These are phyloP conservation scores for Bovichtus variegatus DNA, from an alignment of 2,797 vertebrate genomes.

Conservation along the genomic window DNA sequence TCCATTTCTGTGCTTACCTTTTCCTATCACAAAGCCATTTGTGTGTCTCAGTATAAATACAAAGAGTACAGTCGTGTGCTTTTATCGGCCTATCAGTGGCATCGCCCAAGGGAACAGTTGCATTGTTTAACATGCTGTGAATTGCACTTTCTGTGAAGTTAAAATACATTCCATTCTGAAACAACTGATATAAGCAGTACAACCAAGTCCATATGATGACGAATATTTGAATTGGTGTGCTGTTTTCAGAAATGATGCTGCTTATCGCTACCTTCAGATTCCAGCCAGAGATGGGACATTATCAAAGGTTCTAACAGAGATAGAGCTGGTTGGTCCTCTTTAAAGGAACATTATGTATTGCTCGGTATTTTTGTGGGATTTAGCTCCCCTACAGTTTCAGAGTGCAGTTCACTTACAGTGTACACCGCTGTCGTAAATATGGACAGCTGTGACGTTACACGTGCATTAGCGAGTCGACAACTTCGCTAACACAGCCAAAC, in stretches of 20 bases:
- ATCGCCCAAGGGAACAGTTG: not conserved
- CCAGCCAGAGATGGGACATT: not conserved
- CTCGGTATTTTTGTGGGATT: too few relatives aligned
- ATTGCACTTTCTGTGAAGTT: not conserved
- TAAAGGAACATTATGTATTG: too few relatives aligned
- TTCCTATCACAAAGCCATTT: not conserved
- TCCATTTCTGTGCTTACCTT: not conserved
- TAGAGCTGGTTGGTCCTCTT: not conserved
- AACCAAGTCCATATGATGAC: not conserved
- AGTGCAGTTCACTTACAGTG: too few relatives aligned
- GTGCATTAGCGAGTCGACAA: too few relatives aligned
- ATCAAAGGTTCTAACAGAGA: not conserved
- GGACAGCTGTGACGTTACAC: too few relatives aligned
- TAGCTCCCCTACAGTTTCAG: too few relatives aligned
- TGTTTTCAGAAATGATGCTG: not conserved
- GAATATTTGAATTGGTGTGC: not conserved
- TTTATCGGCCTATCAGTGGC: not conserved
- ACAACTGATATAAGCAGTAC: not conserved
- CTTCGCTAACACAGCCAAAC: too few relatives aligned
- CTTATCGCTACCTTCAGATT: not conserved
- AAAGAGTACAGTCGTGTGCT: not conserved
- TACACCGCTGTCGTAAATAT: too few relatives aligned
- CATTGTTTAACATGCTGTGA: not conserved
- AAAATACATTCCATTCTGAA: not conserved
- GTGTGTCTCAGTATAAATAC: not conserved